Conservation (phyloP, 2,888 invertebrate genomes). For the Philopedon plagiatum region DNA sequence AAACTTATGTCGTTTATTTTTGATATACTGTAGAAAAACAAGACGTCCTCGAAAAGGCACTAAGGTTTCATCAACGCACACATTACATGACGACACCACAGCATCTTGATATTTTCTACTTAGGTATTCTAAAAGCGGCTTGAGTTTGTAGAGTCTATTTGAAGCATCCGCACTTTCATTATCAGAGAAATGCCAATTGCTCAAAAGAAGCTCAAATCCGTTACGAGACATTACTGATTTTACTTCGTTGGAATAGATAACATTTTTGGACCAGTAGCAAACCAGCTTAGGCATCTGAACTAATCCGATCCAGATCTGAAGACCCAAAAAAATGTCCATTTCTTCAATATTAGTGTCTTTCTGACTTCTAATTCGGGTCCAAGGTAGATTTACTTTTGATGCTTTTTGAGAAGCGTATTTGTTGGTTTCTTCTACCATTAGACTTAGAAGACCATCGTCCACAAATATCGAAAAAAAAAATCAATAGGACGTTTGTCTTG, state of each 20-base stretch:
- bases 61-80: no score
- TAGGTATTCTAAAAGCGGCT: conserved; percentile 50
- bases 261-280: conserved; percentile 44
- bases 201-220: conserved; percentile 43
- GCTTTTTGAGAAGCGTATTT: background rate
- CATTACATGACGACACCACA: conserved; percentile 28
- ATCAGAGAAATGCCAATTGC: conserved; percentile 47
- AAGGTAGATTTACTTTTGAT: background rate
- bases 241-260: conserved; percentile 29
- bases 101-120: conserved; percentile 39
- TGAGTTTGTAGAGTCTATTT: conserved; percentile 51
- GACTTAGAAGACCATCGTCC: no score
- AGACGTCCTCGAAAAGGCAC: no score
- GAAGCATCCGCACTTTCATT: conserved; percentile 28
- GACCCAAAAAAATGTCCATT: conserved; percentile 42
- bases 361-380: conserved; percentile 17
- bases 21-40: no score
- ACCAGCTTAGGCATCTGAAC: conserved; percentile 28
- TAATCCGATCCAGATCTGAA: conserved; percentile 45
- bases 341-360: conserved; percentile 38
- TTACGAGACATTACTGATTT: conserved; percentile 33
- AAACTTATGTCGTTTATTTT: no score
- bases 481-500: no score
- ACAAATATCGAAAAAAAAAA: no score
- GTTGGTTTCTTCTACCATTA: no score